phyloP scores from a whole-genome alignment of 1,140 invertebrate genomes.

The Ceratitis capitata region DNA sequence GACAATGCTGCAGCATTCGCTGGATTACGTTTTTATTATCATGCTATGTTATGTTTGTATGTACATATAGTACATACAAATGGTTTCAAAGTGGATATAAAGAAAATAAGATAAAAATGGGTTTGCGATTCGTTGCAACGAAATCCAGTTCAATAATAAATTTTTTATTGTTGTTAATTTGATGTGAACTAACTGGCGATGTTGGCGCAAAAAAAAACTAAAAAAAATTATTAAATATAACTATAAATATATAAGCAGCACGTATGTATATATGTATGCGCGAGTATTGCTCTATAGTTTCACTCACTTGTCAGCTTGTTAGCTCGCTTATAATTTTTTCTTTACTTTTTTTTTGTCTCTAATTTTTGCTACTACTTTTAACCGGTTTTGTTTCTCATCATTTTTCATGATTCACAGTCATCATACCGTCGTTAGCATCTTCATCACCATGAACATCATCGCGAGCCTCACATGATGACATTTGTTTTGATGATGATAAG shows the following conservation, averaged over 20 bases:
- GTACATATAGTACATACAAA: background rate
- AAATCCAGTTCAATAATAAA: slow-evolving; percentile 30
- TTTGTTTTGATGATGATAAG: background rate
- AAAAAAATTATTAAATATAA: background rate
- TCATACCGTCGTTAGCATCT: background rate
- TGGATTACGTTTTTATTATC: background rate
- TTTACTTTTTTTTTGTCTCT: background rate
- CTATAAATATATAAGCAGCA: background rate
- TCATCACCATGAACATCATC: background rate
- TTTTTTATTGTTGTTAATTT: slow-evolving; percentile 30
- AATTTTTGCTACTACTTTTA: slow-evolving; percentile 12
- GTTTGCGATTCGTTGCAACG: background rate
- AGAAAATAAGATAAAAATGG: background rate
- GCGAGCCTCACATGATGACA: background rate
- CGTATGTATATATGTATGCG: background rate
- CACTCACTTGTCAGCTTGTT: slow-evolving; percentile 4
- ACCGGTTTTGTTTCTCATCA: slow-evolving; percentile 31
- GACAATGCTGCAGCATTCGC: background rate
- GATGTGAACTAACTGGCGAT: background rate
- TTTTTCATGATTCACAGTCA: slow-evolving; percentile 20
- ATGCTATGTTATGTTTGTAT: background rate
- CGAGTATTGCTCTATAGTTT: background rate
- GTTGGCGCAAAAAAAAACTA: background rate
- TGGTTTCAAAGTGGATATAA: background rate
- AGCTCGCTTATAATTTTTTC: background rate